Evolutionary conservation across 2,113 vertebrate species (phyloP).

Genomic region (Tragelaphus scriptus): DNA sequence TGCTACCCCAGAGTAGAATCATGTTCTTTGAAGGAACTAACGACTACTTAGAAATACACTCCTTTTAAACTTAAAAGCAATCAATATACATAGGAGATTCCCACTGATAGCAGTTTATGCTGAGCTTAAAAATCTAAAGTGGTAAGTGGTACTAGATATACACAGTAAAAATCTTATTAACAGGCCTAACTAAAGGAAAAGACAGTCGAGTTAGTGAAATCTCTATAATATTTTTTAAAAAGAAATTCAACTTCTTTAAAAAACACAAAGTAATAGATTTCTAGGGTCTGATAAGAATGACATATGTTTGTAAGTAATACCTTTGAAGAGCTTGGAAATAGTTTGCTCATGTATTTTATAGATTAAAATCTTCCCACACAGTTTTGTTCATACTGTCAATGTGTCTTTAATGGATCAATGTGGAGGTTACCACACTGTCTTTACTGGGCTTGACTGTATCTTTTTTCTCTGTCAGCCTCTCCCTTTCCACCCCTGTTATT

Average conservation of each 20-base stretch:
- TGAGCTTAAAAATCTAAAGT: background rate
- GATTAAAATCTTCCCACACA: background rate
- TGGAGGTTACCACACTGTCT: background rate
- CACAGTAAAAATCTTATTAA: background rate
- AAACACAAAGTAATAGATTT: background rate
- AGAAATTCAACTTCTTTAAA: slow-evolving; percentile 14
- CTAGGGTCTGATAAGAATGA: background rate
- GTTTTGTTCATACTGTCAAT: background rate
- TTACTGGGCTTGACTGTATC: background rate
- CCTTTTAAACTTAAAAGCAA: background rate
- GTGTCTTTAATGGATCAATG: background rate
- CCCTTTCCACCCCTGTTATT: background rate
- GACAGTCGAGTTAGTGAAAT: background rate
- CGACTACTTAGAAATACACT: background rate
- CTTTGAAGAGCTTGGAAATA: background rate
- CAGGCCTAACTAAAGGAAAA: background rate
- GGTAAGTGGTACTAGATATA: background rate
- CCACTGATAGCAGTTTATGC: too few species aligned
- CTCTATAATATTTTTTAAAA: background rate
- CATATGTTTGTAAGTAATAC: background rate
- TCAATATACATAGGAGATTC: background rate
- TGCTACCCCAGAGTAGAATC: background rate
- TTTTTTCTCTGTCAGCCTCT: background rate
- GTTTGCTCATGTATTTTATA: background rate
- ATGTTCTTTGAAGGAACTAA: background rate